Percentiles rank a stretch among this genome's conserved stretches.
These are phyloP conservation scores for Semicossyphus pulcher DNA, from an alignment of 2,113 vertebrate genomes.

Conservation along the genomic window DNA sequence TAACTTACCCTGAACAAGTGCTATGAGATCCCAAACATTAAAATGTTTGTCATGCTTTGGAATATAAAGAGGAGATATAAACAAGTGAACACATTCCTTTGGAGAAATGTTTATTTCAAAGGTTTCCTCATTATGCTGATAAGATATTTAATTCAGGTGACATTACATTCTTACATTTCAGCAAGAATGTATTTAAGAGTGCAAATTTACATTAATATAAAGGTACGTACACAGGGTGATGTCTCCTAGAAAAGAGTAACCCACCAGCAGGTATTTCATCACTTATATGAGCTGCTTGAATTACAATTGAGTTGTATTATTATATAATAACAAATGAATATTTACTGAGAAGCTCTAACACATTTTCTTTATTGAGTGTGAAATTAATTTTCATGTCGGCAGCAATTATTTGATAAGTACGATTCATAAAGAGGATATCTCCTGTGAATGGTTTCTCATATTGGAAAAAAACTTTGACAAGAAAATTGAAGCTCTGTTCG, in stretches of 20 bases:
- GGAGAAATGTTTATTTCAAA: neutral
- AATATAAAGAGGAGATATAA: too few relatives aligned
- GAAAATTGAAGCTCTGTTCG: neutral
- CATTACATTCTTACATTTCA: too few relatives aligned
- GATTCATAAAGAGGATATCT: constrained; percentile 23
- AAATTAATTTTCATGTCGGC: constrained; percentile 4
- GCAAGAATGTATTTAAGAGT: too few relatives aligned
- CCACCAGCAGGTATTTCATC: neutral
- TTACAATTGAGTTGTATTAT: neutral
- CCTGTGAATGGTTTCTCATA: constrained; percentile 2
- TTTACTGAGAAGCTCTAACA: neutral
- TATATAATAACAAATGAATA: neutral
- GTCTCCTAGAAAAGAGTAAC: neutral
- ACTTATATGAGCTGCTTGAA: neutral
- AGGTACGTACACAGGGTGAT: neutral
- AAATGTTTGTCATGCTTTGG: too few relatives aligned
- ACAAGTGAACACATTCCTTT: too few relatives aligned
- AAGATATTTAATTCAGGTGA: neutral
- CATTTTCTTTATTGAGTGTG: neutral
- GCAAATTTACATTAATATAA: too few relatives aligned
- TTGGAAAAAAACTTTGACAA: too few relatives aligned
- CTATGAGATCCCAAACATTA: too few relatives aligned
- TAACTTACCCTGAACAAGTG: too few relatives aligned
- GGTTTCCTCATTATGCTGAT: neutral
- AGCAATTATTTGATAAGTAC: constrained; percentile 19